Evolutionary conservation across 1,140 invertebrate genomes (phyloP).

Genomic region (Antheraea pernyi): DNA sequence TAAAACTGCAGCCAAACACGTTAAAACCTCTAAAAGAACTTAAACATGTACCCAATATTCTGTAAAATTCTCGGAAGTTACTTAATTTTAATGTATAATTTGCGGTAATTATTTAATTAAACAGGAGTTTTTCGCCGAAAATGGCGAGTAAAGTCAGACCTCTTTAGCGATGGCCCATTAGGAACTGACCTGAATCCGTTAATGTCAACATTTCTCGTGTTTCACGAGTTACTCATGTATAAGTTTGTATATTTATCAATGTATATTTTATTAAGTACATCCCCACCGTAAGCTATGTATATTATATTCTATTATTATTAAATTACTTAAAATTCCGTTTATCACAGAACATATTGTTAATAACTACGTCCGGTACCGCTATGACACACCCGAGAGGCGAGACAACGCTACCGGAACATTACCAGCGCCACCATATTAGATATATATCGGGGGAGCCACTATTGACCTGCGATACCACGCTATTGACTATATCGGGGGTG

Average conservation of each 20-base stretch:
- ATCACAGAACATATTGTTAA: too few species aligned
- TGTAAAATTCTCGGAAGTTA: neutral
- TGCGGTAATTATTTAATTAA: slow-evolving; percentile 15
- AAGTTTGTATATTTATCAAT: slow-evolving; percentile 1
- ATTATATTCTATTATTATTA: too few species aligned
- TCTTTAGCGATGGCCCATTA: slow-evolving; percentile 25
- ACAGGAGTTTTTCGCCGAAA: slow-evolving; percentile 19
- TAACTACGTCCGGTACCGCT: too few species aligned
- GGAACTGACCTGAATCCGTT: slow-evolving; percentile 27
- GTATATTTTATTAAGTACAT: slow-evolving; percentile 7
- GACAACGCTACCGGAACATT: too few species aligned
- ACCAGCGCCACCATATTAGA: too few species aligned
- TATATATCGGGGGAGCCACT: too few species aligned
- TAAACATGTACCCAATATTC: neutral
- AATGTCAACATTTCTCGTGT: slow-evolving; percentile 26
- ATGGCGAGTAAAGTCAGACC: slow-evolving; percentile 22
- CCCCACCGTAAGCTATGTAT: neutral
- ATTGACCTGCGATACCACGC: too few species aligned
- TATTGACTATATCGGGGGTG: too few species aligned
- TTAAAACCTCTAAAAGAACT: neutral
- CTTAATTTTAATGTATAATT: neutral
- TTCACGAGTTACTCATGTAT: slow-evolving; percentile 19
- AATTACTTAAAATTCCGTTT: too few species aligned
- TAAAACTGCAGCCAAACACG: too few species aligned
- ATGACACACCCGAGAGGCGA: too few species aligned